phyloP scores from a whole-genome alignment of 2,797 vertebrate species.

The Prunella strophiata region DNA sequence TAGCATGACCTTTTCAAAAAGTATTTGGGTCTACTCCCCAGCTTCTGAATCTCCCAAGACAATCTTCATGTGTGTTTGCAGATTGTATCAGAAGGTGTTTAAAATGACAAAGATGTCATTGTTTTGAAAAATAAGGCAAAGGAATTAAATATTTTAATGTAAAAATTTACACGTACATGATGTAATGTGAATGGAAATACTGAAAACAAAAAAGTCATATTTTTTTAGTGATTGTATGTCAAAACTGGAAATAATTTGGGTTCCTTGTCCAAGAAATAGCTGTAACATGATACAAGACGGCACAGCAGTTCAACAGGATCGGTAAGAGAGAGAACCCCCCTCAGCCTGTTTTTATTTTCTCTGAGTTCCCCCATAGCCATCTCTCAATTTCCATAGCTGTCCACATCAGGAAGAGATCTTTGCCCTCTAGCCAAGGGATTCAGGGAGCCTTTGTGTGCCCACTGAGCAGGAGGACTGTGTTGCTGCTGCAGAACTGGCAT shows the following conservation, averaged over 20 bases:
- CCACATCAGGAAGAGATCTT: not conserved
- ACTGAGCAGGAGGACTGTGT: not conserved
- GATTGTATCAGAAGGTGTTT: not conserved
- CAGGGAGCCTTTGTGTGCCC: not conserved
- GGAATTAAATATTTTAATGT: not conserved
- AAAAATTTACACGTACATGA: not conserved
- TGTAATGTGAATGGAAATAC: not conserved
- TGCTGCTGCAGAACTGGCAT: not conserved
- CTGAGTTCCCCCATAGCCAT: not conserved
- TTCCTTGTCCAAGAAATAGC: not conserved
- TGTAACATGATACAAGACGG: not conserved
- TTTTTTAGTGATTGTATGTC: not conserved
- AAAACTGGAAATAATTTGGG: not conserved
- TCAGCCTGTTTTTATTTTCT: not conserved
- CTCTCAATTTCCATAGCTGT: not conserved
- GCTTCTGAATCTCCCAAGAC: not conserved
- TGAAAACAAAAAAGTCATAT: not conserved
- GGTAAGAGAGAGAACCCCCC: not conserved
- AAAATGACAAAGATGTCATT: not conserved
- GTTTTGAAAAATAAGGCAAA: not conserved
- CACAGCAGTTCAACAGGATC: accelerated
- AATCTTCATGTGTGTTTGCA: not conserved
- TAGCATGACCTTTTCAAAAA: not conserved
- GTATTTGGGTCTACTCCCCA: not conserved
- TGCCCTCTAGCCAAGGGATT: not conserved